These are phyloP conservation scores for Ennomos erosarius DNA, from an alignment of 2,888 invertebrate genomes.

Conservation along the genomic window DNA sequence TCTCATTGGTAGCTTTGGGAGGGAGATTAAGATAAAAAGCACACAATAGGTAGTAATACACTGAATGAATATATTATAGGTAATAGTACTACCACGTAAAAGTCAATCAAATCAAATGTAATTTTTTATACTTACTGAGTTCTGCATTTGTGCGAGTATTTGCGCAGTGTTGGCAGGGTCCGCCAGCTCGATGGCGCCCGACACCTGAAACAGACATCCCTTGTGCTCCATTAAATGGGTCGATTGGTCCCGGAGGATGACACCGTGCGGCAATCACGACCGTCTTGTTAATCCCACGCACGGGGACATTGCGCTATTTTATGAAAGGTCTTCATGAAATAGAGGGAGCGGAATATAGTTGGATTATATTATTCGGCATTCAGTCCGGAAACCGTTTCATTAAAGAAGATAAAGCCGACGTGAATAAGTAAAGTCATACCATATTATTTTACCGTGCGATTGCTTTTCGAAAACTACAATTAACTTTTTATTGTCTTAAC, in stretches of 20 bases:
- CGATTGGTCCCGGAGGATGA: slow-evolving; percentile 60
- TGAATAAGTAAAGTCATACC: neutral
- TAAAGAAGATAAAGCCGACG: neutral
- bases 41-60: too few species aligned
- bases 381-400: neutral
- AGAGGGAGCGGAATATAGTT: neutral
- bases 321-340: slow-evolving; percentile 19
- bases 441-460: slow-evolving; percentile 6
- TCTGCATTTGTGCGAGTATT: slow-evolving; percentile 69
- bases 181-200: slow-evolving; percentile 71
- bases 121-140: slow-evolving; percentile 67
- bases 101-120: neutral
- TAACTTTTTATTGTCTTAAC: slow-evolving; percentile 25
- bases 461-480: slow-evolving; percentile 11
- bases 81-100: too few species aligned
- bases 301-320: slow-evolving; percentile 15
- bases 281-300: slow-evolving; percentile 27
- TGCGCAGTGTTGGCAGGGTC: slow-evolving; percentile 73
- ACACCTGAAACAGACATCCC: slow-evolving; percentile 74
- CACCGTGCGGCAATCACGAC: slow-evolving; percentile 41
- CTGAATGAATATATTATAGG: too few species aligned
- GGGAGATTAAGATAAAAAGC: too few species aligned
- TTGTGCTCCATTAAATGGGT: slow-evolving; percentile 66
- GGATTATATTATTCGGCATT: neutral
- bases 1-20: too few species aligned